phyloP scores from a whole-genome alignment of 2,888 invertebrate genomes.

The Podotricha telesiphe region DNA sequence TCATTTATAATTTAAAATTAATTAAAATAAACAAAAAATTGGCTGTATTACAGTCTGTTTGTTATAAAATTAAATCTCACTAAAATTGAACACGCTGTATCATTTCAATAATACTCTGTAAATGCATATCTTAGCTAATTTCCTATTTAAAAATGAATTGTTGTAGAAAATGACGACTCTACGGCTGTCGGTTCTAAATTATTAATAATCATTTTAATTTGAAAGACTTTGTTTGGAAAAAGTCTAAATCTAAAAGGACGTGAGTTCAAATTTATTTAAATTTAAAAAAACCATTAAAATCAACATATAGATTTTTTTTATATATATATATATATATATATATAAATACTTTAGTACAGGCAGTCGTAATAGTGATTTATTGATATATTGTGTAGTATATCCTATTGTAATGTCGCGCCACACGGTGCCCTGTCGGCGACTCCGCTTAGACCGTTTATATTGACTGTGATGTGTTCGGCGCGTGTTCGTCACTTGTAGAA shows the following conservation, averaged over 20 bases:
- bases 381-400: no score
- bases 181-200: neutral
- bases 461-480: constrained; percentile 46
- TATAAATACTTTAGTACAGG: neutral
- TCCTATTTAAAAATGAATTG: neutral
- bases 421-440: no score
- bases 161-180: constrained; percentile 11
- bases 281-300: no score
- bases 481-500: constrained; percentile 40
- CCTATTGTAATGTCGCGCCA: no score
- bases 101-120: constrained; percentile 3
- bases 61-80: neutral
- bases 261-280: no score
- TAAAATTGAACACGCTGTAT: constrained; percentile 13
- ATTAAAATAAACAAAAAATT: neutral
- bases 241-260: no score
- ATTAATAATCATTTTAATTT: neutral
- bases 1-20: neutral
- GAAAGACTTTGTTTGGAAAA: no score
- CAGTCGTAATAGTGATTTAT: neutral
- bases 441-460: constrained; percentile 37
- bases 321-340: no score
- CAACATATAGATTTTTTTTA: no score
- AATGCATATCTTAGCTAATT: constrained; percentile 10
- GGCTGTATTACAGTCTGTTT: neutral